These are phyloP conservation scores for Paedocypris micromegethes DNA, from an alignment of 2,797 vertebrate species.

Conservation along the genomic window DNA sequence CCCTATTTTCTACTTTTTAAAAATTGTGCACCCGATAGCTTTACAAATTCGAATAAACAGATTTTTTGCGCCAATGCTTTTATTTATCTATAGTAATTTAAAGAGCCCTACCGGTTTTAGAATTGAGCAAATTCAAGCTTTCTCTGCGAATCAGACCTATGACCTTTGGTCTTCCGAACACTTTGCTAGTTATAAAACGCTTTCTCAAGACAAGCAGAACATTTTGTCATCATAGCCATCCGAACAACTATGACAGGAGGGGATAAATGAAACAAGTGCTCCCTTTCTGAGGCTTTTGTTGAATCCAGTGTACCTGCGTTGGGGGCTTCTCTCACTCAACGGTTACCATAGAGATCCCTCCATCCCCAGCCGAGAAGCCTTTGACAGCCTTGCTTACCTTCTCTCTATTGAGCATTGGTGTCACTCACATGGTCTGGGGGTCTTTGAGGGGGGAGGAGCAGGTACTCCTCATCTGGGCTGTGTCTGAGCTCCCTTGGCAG, in stretches of 20 bases:
- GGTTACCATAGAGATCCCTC: slow-evolving; percentile 78
- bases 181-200: no score
- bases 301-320: slow-evolving; percentile 71
- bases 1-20: no score
- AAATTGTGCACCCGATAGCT: no score
- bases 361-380: slow-evolving; percentile 66
- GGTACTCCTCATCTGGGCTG: slow-evolving; percentile 56
- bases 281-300: slow-evolving; percentile 53
- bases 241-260: slow-evolving; percentile 38
- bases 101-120: no score
- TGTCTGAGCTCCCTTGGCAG: slow-evolving; percentile 61
- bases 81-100: no score
- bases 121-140: no score
- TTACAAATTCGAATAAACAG: no score
- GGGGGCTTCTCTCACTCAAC: slow-evolving; percentile 57
- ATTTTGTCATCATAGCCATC: neutral
- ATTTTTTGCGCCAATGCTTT: no score
- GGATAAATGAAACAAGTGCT: slow-evolving; percentile 46
- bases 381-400: slow-evolving; percentile 65
- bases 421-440: slow-evolving; percentile 58
- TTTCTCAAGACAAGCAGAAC: no score
- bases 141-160: no score
- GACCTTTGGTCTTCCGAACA: no score
- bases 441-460: slow-evolving; percentile 37
- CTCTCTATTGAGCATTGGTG: slow-evolving; percentile 61